Base-by-base conservation (phyloP, 2,113 vertebrate species). In the Pagrus major region DNA sequence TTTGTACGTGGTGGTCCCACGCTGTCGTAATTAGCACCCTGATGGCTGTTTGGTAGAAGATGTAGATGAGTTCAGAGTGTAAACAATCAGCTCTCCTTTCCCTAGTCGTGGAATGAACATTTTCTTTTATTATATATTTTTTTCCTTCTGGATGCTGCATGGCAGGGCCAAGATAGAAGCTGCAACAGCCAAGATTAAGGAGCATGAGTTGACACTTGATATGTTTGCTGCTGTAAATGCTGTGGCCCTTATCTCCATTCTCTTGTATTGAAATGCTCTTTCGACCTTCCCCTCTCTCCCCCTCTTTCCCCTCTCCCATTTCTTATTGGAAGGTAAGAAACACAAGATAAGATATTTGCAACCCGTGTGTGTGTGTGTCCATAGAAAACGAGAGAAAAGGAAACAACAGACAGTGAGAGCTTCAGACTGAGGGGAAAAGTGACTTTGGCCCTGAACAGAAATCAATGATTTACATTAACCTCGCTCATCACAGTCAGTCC, bases 241-340 rank as follows among this genome's bases (percentile, higher is more conserved):
- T 91, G 59, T 89, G 35, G 56, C 79, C 84, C 69, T 81, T 84
- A 76, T 80, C 83, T 83, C 60, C 60, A 78, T 58, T 89, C 68
- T 90, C 64, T 82, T 81, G 76, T 90, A 67, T 81, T 91, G 56
- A 85, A 86, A 90, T 83, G 64, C 72, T 90, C 69, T 86, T 88
- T 75, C 86, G 90, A 80, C 74, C 87, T 72, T 42, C 67, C 49
- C 67, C 71, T 64, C 54, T 44, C 37, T 47, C 23, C 67, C 65
- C 64, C 39, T 55, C 70, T 73, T 74, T 79, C 75, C 63, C 59
- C 78, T 78, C 70, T 85, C 78, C 71, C 76, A 72, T 86, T 93
- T 91, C 85, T 86, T 86, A 78, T 87, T 91, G 86, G 64, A 95
- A 95, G 95, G 94, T 95, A 96, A 95, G 94, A 83, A 88, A 86